Evolutionary conservation across 2,888 invertebrate species (phyloP), one percentile per base, ranked within the genome.

Genomic region (Idaea straminata): DNA sequence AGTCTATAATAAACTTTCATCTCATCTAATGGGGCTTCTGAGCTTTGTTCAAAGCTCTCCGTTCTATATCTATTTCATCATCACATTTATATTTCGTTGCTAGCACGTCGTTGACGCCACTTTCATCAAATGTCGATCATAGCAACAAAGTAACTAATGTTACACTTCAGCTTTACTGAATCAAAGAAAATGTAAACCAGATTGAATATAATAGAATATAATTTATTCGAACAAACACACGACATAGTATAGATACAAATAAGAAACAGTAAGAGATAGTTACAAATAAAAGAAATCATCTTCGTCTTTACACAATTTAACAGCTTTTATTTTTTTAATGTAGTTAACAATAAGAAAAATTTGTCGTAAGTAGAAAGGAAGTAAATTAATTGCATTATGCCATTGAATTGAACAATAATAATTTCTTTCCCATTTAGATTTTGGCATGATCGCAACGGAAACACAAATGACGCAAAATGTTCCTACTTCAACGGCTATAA

Each of bases 371-470:
- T 25, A 25, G 25, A 25, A 25, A 25, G 25, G 25, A 25, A 2
- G 25, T 25, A 25, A 25, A 25, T 25, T 57, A 57, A 57, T 15
- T 57, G 10, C 57, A 5, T 4, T 57, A 2, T 4, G 15, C 5
- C 57, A 57, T 57, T 57, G 5, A 15, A 59, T 16, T 15, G 16
- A 59, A 59, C 10, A 59, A 59, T 59, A 59, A 61, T 63, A n/a
- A 61, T 62, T 16, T 13, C 36, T 61, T 64, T 67, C 62, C 16
- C 66, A 59, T 66, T 62, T 63, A 70, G 59, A 67, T 74, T 81
- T 80, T 80, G 80, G 78, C 79, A 80, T 72, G 68, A 67, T 69
- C 68, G 74, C 77, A 79, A 71, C 80, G 81, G 81, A 83, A 79
- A 77, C 77, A 70, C 72, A 74, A 73, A 75, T 82, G 82, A 82